A percentile compares a stretch with the other conserved stretches of the same genome.
These are phyloP conservation scores for Anthopleura sola DNA, from an alignment of 64 coral and sea anemone species.

Conservation along the genomic window DNA sequence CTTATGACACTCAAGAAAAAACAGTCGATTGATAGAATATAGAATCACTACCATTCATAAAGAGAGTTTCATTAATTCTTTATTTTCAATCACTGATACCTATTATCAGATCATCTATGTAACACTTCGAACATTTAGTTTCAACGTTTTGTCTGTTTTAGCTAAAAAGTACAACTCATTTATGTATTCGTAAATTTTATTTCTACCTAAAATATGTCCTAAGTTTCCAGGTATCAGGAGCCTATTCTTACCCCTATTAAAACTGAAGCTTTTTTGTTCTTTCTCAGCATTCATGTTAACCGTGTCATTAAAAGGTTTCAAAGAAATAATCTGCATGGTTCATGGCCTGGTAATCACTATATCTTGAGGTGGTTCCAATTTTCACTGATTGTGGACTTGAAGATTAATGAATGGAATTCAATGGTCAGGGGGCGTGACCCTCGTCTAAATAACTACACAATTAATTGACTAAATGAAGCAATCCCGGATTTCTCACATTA, in stretches of 20 bases:
- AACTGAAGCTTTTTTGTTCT: not conserved
- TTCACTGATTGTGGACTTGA: not conserved
- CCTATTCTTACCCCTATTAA: not conserved
- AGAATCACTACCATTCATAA: too few species aligned
- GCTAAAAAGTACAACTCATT: not conserved
- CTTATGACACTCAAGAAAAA: too few species aligned
- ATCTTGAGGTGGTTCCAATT: not conserved
- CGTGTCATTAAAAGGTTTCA: not conserved
- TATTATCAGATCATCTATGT: not conserved
- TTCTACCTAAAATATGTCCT: not conserved
- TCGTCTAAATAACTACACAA: not conserved
- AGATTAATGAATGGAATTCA: not conserved
- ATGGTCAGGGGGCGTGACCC: not conserved
- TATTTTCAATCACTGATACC: not conserved
- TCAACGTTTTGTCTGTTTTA: not conserved
- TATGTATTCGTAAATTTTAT: not conserved
- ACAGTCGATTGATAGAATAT: too few species aligned
- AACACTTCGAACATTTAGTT: not conserved
- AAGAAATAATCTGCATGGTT: not conserved
- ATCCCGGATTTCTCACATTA: constrained; percentile 15
- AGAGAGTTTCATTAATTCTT: not conserved
- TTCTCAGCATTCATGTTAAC: not conserved
- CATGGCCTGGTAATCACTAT: not conserved
- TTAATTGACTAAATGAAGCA: not conserved
- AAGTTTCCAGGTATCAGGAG: not conserved